Evolutionary conservation across 2,888 invertebrate genomes (phyloP), one percentile per base, ranked within the genome.

Genomic region (Sceliomorpha sp.): DNA sequence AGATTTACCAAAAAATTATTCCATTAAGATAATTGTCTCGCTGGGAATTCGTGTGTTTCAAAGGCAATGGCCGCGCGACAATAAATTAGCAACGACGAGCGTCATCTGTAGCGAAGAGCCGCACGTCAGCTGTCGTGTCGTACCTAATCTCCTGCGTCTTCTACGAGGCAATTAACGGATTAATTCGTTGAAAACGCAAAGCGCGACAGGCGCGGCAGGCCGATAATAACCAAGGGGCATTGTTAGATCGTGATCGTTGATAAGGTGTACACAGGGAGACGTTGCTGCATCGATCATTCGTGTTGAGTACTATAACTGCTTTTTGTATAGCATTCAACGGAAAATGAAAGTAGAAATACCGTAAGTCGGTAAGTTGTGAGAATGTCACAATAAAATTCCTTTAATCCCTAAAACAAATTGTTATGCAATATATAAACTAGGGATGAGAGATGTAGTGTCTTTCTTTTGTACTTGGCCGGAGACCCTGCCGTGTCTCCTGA

Each of bases 11-110:
- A 78, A 70, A 71, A 73, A 73, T 81, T 78, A 78, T 79, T 84
- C 84, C 84, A 85, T 85, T 84, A 84, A 77, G 79, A 81, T 85
- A 84, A 85, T 85, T 85, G 80, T 80, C 74, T 70, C 70, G 53
- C 14, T 40, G 55, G 55, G 66, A 42, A 51, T 58, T 53, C 13
- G 34, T 59, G 45, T 9, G 50, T 12, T 55, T 40, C 26, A 26
- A n/a, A 26, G 50, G 56, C 64, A 60, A 60, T 60, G 59, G 60
- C 60, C 55, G 40, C 59, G 53, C 34, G 45, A 55, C 67, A 53
- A 68, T 68, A 68, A 68, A 68, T 68, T 66, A 58, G 48, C 45
- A 32, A 27, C 45, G 45, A 39, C 10, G 44, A 50, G 45, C 68
- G 68, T 62, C 68, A 69, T 69, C 68, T 69, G 68, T 62, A 24